Evolutionary conservation across 1,140 invertebrate species (phyloP), one percentile per base, ranked within the genome.

Genomic region (Drosophila mayri): DNA sequence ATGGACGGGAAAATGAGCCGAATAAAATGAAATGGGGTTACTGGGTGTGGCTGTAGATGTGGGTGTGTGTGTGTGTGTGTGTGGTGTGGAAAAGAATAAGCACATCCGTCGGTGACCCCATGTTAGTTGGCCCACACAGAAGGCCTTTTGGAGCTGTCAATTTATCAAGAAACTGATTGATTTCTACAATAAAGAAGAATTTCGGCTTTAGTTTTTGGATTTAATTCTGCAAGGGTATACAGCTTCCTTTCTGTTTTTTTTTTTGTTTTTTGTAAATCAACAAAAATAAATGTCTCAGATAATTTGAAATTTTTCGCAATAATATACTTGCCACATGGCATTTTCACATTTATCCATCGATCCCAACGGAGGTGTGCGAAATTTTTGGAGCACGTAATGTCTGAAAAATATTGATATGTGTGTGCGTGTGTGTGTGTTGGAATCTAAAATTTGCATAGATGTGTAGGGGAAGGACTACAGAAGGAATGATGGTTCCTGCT

Each of bases 401-500:
- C 70, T 72, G 66, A 60, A 60, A 72, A 72, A 72, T 73, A 73
- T 72, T 72, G 50, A 72, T 67, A 52, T 57, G 63, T 46, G 25
- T 11, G 38, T 44, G 41, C 41, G 43, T 40, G 44, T 44, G 38
- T 59, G 72, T 58, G 50, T 18, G 40, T 10, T 30, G 8, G 30
- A 37, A 62, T 35, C 28, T 25, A 8, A 14, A 72, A 71, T 80
- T 73, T 64, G 61, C 72, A 64, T 73, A 64, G 61, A 66, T 60
- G 43, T 46, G 43, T 25, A 25, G 14, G 46, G 4, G 18, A 22
- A 16, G 10, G 47, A 57, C 47, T 22, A 57, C 44, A 8, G 52
- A 41, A 43, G 63, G 46, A 50, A 61, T 80, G 70, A 79, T 61
- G 77, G 80, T 61, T 80, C 37, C 70, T 37, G 67, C 49, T 72